Base-by-base conservation (phyloP, 1,140 invertebrate genomes). In the Lucilia sericata region DNA sequence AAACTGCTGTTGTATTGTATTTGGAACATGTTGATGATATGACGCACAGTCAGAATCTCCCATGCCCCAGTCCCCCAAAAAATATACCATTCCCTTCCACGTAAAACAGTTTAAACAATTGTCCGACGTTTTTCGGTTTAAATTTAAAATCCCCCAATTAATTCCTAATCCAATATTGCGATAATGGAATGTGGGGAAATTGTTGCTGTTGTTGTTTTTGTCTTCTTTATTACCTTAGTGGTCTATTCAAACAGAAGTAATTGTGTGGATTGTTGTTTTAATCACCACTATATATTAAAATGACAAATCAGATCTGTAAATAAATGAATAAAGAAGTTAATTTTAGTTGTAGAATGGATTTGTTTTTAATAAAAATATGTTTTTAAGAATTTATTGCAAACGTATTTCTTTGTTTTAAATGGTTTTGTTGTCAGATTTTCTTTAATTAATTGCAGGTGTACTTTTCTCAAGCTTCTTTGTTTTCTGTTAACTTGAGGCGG, bases 51-150 rank as follows among this genome's bases (percentile, higher is more conserved):
- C 93, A 93, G 92, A 93, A 93, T 95, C 94, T 94, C 94, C 94
- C 94, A 95, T 95, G 91, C 94, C 94, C 94, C 94, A 94, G 91
- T 93, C 91, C 90, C 93, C 92, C 92, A 93, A 92, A 91, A 94
- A 91, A 93, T 94, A 94, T 92, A 95, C 94, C 94, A 95, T 95
- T 91, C 93, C 94, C 93, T 90, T 89, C 86, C 85, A 84, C 88
- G 84, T 86, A 87, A 90, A 88, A 88, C 88, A 90, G 88, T 90
- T 86, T 90, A 90, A 88, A 82, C 85, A 82, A 87, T 84, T 80
- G 76, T 80, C 76, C 76, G 76, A 80, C 76, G 76, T 80, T 49
- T 55, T 70, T 80, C 76, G 76, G 76, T 80, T 49, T 25, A 51
- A 80, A 80, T 51, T 21, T 1, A 10, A 80, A 25, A 55, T 14